These are phyloP conservation scores for Alloplasta piceator DNA, from an alignment of 2,888 invertebrate genomes.

Conservation along the genomic window DNA sequence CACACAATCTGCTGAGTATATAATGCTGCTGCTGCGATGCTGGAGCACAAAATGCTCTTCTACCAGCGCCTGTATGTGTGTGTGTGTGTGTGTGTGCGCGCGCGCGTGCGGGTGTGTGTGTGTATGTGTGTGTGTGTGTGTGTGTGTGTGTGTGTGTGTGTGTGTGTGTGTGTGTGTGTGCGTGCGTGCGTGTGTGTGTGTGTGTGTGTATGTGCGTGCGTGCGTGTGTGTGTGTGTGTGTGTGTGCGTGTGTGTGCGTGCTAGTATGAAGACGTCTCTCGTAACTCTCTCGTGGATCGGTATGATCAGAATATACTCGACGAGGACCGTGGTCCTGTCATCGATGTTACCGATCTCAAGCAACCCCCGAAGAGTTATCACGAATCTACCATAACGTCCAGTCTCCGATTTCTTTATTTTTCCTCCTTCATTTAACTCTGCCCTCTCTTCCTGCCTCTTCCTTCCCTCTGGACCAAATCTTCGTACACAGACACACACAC, in stretches of 20 bases:
- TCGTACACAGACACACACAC: background rate
- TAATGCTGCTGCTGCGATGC: slow-evolving; percentile 21
- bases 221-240: too few species aligned
- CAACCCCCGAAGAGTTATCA: slow-evolving; percentile 60
- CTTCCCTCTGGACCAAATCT: slow-evolving; percentile 40
- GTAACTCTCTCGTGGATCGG: slow-evolving; percentile 60
- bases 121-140: background rate
- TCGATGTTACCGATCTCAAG: slow-evolving; percentile 60
- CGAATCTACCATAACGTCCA: slow-evolving; percentile 58
- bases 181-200: background rate
- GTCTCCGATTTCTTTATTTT: slow-evolving; percentile 35
- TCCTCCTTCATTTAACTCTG: background rate
- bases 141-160: background rate
- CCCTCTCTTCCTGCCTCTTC: slow-evolving; percentile 24
- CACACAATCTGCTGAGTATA: slow-evolving; percentile 32
- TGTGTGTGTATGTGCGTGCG: background rate
- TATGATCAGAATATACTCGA: slow-evolving; percentile 61
- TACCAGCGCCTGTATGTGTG: background rate
- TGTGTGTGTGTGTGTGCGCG: background rate
- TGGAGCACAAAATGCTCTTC: slow-evolving; percentile 1
- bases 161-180: too few species aligned
- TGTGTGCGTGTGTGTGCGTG: too few species aligned
- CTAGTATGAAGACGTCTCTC: slow-evolving; percentile 64
- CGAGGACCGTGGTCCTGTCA: slow-evolving; percentile 55
- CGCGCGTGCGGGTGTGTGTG: background rate